phyloP scores from a whole-genome alignment of 37 sponge, comb jelly and placozoan species.

The Tethya wilhelma region DNA sequence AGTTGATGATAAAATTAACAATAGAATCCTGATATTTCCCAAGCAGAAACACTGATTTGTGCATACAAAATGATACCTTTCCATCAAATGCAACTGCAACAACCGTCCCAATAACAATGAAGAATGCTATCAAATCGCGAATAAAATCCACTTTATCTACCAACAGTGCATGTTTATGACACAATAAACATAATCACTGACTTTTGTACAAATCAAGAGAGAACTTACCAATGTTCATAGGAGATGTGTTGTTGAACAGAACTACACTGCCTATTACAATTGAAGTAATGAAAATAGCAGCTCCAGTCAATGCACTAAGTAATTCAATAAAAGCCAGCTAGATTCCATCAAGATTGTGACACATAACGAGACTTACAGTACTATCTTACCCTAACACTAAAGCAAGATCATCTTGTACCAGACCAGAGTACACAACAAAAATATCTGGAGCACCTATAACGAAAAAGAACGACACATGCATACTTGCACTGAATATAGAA shows the following conservation, averaged over 20 bases:
- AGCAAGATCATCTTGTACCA: constrained; percentile 64
- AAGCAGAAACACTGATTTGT: not conserved
- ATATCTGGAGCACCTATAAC: constrained; percentile 87
- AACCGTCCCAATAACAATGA: constrained; percentile 61
- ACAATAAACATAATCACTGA: not conserved
- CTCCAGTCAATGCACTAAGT: constrained; percentile 76
- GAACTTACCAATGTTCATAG: constrained; percentile 52
- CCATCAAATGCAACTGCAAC: constrained; percentile 77
- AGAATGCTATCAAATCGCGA: constrained; percentile 70
- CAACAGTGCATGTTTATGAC: not conserved
- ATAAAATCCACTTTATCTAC: constrained; percentile 71
- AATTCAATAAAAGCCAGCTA: not conserved
- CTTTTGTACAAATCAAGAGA: not conserved
- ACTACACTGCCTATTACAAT: constrained; percentile 75
- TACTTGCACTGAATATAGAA: not conserved
- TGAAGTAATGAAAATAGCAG: constrained; percentile 81
- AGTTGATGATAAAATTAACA: not conserved
- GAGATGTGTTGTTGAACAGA: constrained; percentile 23
- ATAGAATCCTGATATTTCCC: not conserved
- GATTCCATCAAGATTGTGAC: not conserved
- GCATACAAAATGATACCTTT: no score
- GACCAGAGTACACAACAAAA: constrained; percentile 77
- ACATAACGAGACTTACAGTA: not conserved
- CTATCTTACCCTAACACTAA: constrained; percentile 73
- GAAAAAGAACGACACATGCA: not conserved